Conservation (phyloP, 2,113 vertebrate genomes). For the Grammomys dolichurus region DNA sequence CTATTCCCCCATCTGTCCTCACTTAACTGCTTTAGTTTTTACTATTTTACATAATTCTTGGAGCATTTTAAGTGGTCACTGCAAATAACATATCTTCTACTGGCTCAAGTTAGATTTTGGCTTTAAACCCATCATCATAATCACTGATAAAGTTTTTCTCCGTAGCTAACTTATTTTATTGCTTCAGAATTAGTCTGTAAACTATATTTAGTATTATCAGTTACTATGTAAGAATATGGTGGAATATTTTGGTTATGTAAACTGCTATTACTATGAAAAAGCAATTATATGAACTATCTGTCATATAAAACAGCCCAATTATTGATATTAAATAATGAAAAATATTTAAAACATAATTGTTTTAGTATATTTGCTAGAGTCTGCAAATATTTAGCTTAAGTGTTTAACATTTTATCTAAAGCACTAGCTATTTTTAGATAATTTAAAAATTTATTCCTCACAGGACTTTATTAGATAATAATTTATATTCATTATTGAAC, state of each 20-base stretch:
- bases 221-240: not conserved
- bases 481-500: slow-evolving; percentile 48
- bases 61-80: not conserved
- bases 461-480: not conserved
- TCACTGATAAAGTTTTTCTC: not conserved
- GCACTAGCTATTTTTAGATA: slow-evolving; percentile 34
- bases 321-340: slow-evolving; percentile 52
- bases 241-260: slow-evolving; percentile 40
- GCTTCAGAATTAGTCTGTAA: slow-evolving; percentile 50
- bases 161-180: slow-evolving; percentile 27
- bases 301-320: not conserved
- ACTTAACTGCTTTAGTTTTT: not conserved
- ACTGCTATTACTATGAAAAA: not conserved
- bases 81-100: not conserved
- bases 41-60: not conserved
- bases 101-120: slow-evolving; percentile 4
- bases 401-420: slow-evolving; percentile 43
- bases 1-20: not conserved
- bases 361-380: not conserved
- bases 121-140: not conserved
- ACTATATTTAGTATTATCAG: not conserved
- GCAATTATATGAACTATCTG: not conserved
- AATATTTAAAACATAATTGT: slow-evolving; percentile 20
- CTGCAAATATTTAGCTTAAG: slow-evolving; percentile 60
- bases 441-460: not conserved